These are phyloP conservation scores for Petrocephalus microphthalmus DNA, from an alignment of 2,113 vertebrate species.

Conservation along the genomic window DNA sequence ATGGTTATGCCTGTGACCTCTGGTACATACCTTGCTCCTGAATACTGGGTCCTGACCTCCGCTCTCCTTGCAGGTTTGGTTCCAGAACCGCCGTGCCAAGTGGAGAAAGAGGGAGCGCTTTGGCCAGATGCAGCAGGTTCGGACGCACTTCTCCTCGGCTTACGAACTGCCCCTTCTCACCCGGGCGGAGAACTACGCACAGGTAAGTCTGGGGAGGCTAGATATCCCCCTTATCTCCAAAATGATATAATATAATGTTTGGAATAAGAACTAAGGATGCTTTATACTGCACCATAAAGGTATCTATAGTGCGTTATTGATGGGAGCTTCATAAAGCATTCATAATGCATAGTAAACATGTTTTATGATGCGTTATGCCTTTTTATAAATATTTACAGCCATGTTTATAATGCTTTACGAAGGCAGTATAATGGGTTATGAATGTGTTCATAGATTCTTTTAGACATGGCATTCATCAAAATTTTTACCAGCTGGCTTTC, in stretches of 20 bases:
- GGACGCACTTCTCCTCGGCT: slow-evolving; percentile 86
- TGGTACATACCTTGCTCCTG: not conserved
- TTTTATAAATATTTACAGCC: not conserved
- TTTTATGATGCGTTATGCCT: not conserved
- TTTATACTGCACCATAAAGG: no score
- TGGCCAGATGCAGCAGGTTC: slow-evolving; percentile 94
- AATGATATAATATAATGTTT: not conserved
- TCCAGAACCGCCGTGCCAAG: slow-evolving; percentile 89
- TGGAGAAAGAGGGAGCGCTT: slow-evolving; percentile 93
- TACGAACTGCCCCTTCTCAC: slow-evolving; percentile 86
- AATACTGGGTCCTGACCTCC: not conserved
- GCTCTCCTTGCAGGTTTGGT: slow-evolving; percentile 76
- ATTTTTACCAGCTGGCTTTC: not conserved
- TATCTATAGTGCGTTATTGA: not conserved
- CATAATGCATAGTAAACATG: not conserved
- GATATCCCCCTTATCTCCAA: not conserved
- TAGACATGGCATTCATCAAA: not conserved
- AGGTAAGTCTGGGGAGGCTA: slow-evolving; percentile 57
- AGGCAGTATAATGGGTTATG: not conserved
- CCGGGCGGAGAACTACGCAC: slow-evolving; percentile 86
- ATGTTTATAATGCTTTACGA: not conserved
- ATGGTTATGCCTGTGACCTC: not conserved
- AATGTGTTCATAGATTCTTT: not conserved
- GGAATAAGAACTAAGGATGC: not conserved
- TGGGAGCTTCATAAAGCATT: not conserved